A percentile compares a stretch with the other conserved stretches of the same genome.
phyloP scores from a whole-genome alignment of 1,140 invertebrate genomes.

The Arctopsyche grandis region DNA sequence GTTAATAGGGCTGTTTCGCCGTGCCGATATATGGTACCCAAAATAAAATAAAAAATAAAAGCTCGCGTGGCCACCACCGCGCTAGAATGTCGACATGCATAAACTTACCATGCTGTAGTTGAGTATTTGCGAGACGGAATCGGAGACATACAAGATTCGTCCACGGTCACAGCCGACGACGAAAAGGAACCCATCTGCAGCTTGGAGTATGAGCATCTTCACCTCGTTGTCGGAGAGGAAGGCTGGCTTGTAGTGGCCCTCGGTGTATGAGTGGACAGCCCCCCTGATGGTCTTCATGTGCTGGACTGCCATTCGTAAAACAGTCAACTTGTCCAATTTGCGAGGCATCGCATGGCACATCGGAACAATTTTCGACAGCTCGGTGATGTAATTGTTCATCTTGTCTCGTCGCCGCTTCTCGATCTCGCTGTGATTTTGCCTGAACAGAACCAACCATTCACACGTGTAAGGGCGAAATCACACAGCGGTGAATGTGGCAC shows the following conservation, averaged over 20 bases:
- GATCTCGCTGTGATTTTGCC: slow-evolving; percentile 96
- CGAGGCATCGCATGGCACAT: slow-evolving; percentile 93
- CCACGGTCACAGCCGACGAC: slow-evolving; percentile 94
- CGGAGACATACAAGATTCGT: slow-evolving; percentile 89
- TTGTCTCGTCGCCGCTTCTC: slow-evolving; percentile 94
- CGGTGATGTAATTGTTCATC: slow-evolving; percentile 96
- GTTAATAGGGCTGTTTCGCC: too few relatives aligned
- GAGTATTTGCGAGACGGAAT: slow-evolving; percentile 86
- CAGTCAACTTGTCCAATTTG: slow-evolving; percentile 94
- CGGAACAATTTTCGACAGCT: slow-evolving; percentile 89
- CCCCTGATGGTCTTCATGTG: slow-evolving; percentile 86
- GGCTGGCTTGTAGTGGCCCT: slow-evolving; percentile 85
- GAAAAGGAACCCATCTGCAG: slow-evolving; percentile 91
- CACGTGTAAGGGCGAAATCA: too few relatives aligned
- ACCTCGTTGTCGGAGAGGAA: slow-evolving; percentile 91
- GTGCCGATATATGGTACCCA: too few relatives aligned
- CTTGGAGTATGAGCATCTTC: slow-evolving; percentile 82
- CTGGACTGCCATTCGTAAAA: slow-evolving; percentile 93
- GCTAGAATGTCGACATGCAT: too few relatives aligned
- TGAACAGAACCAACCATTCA: slow-evolving; percentile 58
- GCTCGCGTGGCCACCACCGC: too few relatives aligned
- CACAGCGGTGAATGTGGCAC: too few relatives aligned
- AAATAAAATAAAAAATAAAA: too few relatives aligned
- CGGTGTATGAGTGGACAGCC: slow-evolving; percentile 81
- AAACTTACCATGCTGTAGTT: slow-evolving; percentile 69